A percentile compares a stretch with the other conserved stretches of the same genome.
Conservation (phyloP, 1,140 invertebrate genomes). For the Trialeurodes vaporariorum region DNA sequence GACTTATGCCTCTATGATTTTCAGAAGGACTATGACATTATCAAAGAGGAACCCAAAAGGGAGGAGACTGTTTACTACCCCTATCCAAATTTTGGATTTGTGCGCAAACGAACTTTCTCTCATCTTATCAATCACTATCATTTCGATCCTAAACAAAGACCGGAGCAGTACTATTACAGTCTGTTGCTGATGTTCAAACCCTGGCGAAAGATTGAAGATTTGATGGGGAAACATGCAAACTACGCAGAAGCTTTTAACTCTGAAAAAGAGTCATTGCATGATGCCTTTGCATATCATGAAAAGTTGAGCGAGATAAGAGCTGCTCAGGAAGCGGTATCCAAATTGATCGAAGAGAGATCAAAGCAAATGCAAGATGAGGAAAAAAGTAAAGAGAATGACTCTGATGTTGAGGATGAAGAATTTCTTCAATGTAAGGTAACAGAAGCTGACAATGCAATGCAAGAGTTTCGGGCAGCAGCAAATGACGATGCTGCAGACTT, state of each 20-base stretch:
- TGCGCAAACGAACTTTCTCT: constrained; percentile 7
- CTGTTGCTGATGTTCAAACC: constrained; percentile 15
- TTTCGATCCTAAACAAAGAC: constrained; percentile 10
- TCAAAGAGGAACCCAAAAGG: constrained; percentile 2
- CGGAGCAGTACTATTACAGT: constrained; percentile 12
- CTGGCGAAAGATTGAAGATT: constrained; percentile 11
- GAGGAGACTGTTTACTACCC: too few relatives aligned
- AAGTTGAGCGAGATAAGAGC: constrained; percentile 7
- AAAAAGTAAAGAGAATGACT: too few relatives aligned
- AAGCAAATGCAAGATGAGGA: too few relatives aligned
- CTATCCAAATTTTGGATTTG: too few relatives aligned
- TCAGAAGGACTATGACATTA: constrained; percentile 8
- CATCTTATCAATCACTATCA: too few relatives aligned
- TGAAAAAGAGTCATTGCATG: constrained; percentile 3
- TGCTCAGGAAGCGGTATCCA: background rate
- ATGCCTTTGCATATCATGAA: constrained; percentile 22
- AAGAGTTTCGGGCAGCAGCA: too few relatives aligned
- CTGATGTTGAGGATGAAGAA: too few relatives aligned
- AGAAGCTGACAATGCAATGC: too few relatives aligned
- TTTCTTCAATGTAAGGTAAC: too few relatives aligned
- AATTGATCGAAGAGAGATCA: constrained; percentile 6
- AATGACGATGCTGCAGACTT: constrained; percentile 12
- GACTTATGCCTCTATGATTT: constrained; percentile 22
- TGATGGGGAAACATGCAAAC: constrained; percentile 7
- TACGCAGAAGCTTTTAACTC: constrained; percentile 6